A percentile compares a stretch with the other conserved stretches of the same genome.
These are phyloP conservation scores for Hemiscyllium ocellatum DNA, from an alignment of 2,113 vertebrate species.

Conservation along the genomic window DNA sequence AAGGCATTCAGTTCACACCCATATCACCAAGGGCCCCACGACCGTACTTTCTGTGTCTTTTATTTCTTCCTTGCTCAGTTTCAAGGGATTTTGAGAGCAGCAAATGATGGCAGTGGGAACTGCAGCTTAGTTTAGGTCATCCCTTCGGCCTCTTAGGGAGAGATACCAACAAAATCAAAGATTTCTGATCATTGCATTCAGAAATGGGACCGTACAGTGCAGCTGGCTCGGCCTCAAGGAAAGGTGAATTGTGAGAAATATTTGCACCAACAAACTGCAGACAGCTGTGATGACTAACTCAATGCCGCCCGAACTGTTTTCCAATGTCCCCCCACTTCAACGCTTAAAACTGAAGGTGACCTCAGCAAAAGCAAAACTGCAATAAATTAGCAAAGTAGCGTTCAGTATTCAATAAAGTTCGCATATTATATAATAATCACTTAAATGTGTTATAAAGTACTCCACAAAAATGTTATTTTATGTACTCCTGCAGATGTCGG, in stretches of 20 bases:
- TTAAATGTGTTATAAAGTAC: background rate
- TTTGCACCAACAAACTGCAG: background rate
- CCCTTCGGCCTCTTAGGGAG: background rate
- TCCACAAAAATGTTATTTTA: too few species aligned
- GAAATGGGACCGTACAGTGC: background rate
- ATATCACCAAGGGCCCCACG: background rate
- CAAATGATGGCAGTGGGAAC: background rate
- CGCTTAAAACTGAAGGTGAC: background rate
- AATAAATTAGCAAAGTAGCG: background rate
- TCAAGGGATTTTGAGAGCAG: background rate
- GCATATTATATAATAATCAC: background rate
- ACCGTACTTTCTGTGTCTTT: background rate
- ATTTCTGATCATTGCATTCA: background rate
- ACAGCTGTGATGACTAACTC: background rate
- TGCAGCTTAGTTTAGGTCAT: background rate
- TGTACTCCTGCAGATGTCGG: too few species aligned
- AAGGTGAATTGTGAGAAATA: background rate
- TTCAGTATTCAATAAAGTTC: background rate
- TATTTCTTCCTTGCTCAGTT: background rate
- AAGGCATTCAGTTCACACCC: background rate
- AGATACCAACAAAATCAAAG: background rate
- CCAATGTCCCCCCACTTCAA: background rate
- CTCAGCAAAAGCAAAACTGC: background rate
- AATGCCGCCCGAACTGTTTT: background rate
- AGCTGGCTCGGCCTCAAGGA: background rate